Percentiles rank a stretch among this genome's conserved stretches.
phyloP scores from a whole-genome alignment of 2,113 vertebrate species.

The Ictidomys tridecemlineatus region DNA sequence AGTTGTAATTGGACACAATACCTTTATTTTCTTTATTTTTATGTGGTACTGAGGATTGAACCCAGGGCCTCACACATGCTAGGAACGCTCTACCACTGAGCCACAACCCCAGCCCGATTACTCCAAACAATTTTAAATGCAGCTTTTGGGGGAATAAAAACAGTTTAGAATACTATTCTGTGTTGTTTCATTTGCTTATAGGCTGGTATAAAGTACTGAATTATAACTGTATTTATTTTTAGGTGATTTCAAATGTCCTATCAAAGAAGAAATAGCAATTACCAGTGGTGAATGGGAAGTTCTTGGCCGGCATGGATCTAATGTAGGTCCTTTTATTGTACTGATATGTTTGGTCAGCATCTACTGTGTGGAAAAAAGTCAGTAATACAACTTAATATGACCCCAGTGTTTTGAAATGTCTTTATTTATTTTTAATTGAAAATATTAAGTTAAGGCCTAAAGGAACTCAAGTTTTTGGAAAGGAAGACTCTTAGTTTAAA shows the following conservation, averaged over 20 bases:
- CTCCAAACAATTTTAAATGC: neutral
- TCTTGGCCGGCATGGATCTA: conserved; percentile 91
- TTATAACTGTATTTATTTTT: conserved; percentile 70
- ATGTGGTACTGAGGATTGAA: too few relatives aligned
- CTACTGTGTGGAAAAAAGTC: conserved; percentile 13
- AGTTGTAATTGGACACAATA: too few relatives aligned
- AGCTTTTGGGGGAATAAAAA: neutral
- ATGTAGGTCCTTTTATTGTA: conserved; percentile 84
- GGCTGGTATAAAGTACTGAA: conserved; percentile 57
- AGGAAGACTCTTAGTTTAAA: conserved; percentile 54
- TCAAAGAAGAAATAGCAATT: conserved; percentile 90
- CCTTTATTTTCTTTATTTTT: too few relatives aligned
- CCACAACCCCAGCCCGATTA: neutral
- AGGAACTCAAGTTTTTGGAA: conserved; percentile 25
- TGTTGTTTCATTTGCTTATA: conserved; percentile 66
- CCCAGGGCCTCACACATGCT: too few relatives aligned
- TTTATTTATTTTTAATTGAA: too few relatives aligned
- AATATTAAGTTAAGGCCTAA: neutral
- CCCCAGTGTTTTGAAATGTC: conserved; percentile 15
- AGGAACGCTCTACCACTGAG: too few relatives aligned
- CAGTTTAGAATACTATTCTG: conserved; percentile 41
- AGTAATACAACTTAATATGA: neutral
- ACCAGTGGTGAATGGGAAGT: conserved; percentile 93
- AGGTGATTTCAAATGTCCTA: conserved; percentile 91
- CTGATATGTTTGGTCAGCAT: conserved; percentile 29